Conservation (phyloP, 2,888 invertebrate genomes). For the Drosophila pegasa region DNA sequence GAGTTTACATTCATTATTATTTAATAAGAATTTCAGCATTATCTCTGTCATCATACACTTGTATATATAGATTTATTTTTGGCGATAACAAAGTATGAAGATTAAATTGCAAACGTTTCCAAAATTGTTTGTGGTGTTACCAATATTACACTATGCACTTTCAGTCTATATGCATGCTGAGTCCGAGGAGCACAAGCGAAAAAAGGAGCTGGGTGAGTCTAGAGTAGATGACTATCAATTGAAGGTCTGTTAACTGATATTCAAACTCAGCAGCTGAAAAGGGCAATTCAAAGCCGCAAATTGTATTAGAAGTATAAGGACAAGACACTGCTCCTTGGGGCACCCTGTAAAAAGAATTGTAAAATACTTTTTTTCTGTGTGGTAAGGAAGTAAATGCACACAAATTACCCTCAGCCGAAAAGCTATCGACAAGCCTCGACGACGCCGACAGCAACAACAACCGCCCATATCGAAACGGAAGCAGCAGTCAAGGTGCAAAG, state of each 20-base stretch:
- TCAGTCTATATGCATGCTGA: slow-evolving; percentile 25
- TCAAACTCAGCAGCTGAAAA: slow-evolving; percentile 18
- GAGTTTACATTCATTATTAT: neutral
- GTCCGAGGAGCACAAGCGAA: slow-evolving; percentile 42
- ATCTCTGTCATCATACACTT: neutral
- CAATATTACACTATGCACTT: slow-evolving; percentile 49
- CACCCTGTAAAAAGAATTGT: slow-evolving; percentile 56
- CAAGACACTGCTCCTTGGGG: neutral
- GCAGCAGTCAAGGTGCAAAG: slow-evolving; percentile 77
- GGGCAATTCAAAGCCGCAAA: neutral
- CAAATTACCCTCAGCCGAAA: slow-evolving; percentile 66
- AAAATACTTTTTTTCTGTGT: slow-evolving; percentile 14
- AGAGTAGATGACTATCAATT: too few species aligned
- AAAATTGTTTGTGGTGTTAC: slow-evolving; percentile 58
- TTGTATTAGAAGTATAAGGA: neutral
- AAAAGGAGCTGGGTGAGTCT: slow-evolving; percentile 40
- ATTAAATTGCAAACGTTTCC: slow-evolving; percentile 56
- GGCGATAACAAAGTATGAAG: slow-evolving; percentile 30
- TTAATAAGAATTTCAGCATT: neutral
- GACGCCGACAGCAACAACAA: slow-evolving; percentile 15
- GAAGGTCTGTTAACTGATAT: neutral
- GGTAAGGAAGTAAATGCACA: slow-evolving; percentile 58
- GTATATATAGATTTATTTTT: too few species aligned
- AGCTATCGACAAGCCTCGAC: slow-evolving; percentile 55
- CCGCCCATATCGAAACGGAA: slow-evolving; percentile 53